These are phyloP conservation scores for Sebastes miniatus DNA, from an alignment of 2,797 vertebrate genomes.

Conservation along the genomic window DNA sequence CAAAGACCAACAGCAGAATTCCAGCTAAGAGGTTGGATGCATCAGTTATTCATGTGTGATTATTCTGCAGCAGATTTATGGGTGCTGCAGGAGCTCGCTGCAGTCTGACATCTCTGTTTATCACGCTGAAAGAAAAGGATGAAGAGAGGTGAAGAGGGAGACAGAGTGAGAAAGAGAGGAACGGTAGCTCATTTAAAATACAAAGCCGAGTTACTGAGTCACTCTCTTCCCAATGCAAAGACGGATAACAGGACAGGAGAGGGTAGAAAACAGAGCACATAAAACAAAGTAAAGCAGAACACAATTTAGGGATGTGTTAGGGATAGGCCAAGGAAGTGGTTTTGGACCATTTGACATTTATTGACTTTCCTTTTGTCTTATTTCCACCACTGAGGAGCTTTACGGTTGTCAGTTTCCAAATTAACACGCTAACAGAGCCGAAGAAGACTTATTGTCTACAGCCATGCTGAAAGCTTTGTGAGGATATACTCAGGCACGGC, in stretches of 20 bases:
- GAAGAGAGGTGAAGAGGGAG: not conserved
- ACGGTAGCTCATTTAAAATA: not conserved
- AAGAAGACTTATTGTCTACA: not conserved
- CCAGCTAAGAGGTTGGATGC: constrained; percentile 22
- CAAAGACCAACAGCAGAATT: constrained; percentile 21
- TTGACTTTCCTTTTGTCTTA: not conserved
- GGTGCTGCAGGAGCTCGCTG: constrained; percentile 5
- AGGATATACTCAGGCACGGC: no score
- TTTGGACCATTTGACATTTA: not conserved
- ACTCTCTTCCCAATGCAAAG: not conserved
- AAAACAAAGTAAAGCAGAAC: not conserved
- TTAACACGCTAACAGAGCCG: not conserved
- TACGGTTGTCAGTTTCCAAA: not conserved
- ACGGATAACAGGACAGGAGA: not conserved
- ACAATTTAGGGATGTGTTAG: not conserved
- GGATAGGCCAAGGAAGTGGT: not conserved
- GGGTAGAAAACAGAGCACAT: not conserved
- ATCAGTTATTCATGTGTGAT: constrained; percentile 27
- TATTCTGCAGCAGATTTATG: constrained; percentile 12
- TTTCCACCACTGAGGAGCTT: not conserved
- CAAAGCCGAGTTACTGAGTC: not conserved
- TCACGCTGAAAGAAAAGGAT: constrained; percentile 1
- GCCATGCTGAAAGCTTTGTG: no score
- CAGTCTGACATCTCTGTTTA: constrained; percentile 12
- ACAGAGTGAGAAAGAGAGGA: not conserved